Base-by-base conservation (phyloP, 2,797 vertebrate species). In the Oreonectes daqikongensis region DNA sequence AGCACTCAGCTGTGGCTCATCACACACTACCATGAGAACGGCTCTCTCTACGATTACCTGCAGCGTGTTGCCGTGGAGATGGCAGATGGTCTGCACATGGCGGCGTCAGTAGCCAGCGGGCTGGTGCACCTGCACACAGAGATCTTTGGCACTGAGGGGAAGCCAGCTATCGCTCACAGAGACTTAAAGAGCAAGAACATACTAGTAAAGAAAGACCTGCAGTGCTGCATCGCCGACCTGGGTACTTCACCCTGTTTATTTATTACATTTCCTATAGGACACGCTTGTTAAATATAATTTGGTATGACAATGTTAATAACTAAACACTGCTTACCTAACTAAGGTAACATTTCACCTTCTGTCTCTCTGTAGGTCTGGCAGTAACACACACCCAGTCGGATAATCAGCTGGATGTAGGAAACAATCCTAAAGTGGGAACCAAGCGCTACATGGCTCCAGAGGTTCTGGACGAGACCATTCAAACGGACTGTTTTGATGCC, bases 1-100 rank as follows among this genome's bases (percentile, higher is more conserved):
- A 94, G 93, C 91, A 94, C 94, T 28, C 94, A 94, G 88, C 91
- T 94, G 85, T 94, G 94, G 94, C 92, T 94, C 81, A 94, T 94
- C 88, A 94, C 94, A 7, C 93, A 94, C 65, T 94, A 94, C 88
- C 93, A 94, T 24, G 93, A 94, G 85, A 92, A 94, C 28, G 93
- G 94, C 24, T 94, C 94, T 0, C 93, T 94, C 15, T 94, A 94
- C 48, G 93, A 94, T 87, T 94, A 94, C 88, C 83, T 94, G 88
- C 93, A 94, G 87, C 90, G 92, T 0, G 90, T 91, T 5, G 90
- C 93, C 10, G 92, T 94, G 87, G 93, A 94, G 84, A 93, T 90
- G 9, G 80, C 87, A 0, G 92, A 94, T 83, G 92, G 93, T 69
- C 80, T 94, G 87, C 92, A 91, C 18, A 93, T 94, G 92, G 94